Conservation (phyloP, 2,797 vertebrate species). For the Ceryle rudis region DNA sequence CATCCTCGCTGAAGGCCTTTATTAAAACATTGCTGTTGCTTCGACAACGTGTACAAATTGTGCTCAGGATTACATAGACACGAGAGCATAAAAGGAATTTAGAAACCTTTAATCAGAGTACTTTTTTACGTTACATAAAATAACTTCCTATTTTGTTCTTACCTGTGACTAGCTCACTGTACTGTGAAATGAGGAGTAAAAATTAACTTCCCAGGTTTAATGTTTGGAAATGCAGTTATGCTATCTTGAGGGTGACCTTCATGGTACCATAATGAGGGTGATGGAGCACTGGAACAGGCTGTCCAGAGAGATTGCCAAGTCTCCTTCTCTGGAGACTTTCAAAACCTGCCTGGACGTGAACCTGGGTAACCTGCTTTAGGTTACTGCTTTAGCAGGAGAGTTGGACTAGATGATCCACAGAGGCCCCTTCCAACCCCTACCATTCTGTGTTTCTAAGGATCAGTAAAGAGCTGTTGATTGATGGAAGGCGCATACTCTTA, state of each 20-base stretch:
- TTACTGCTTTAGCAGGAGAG: neutral
- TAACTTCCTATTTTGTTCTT: neutral
- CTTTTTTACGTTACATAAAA: neutral
- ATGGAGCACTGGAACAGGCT: neutral
- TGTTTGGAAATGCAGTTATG: neutral
- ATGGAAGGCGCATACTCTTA: neutral
- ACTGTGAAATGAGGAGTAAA: neutral
- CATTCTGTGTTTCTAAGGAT: neutral
- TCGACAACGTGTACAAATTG: neutral
- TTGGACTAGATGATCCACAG: neutral
- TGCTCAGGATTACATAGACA: neutral
- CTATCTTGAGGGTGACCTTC: neutral
- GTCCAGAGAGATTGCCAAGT: neutral
- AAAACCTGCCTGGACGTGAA: neutral
- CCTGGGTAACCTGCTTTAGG: neutral
- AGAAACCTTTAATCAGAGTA: neutral
- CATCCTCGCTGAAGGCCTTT: neutral
- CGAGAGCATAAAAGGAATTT: neutral
- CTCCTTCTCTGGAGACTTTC: neutral
- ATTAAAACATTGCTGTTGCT: neutral
- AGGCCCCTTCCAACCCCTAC: neutral
- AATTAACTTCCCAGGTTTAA: neutral
- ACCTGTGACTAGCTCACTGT: neutral
- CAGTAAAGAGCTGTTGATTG: neutral
- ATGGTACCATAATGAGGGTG: neutral